phyloP scores from a whole-genome alignment of 2,113 vertebrate species.

The Panthera leo region DNA sequence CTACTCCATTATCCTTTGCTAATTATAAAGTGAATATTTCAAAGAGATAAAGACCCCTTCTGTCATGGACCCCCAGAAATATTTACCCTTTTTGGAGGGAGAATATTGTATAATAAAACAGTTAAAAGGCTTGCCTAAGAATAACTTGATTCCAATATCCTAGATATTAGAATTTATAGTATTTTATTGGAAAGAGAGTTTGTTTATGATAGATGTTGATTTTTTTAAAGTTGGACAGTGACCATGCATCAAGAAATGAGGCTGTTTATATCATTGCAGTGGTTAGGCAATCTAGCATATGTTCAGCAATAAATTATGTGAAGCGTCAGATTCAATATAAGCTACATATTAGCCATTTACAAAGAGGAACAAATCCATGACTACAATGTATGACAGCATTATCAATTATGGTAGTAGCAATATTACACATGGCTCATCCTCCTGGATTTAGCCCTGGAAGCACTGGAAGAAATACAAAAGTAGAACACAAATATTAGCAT shows the following conservation, averaged over 20 bases:
- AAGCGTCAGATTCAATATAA: constrained; percentile 63
- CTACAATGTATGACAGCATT: constrained; percentile 21
- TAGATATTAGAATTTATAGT: constrained; percentile 49
- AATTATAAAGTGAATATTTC: constrained; percentile 39
- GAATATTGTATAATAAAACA: constrained; percentile 32
- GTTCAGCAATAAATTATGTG: constrained; percentile 66
- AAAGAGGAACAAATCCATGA: constrained; percentile 51
- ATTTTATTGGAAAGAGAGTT: constrained; percentile 57
- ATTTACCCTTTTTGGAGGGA: neutral
- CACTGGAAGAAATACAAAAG: neutral
- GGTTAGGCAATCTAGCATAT: constrained; percentile 51
- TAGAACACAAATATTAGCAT: constrained; percentile 6
- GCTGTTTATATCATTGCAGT: neutral
- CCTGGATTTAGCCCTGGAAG: neutral
- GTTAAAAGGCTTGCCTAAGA: constrained; percentile 33
- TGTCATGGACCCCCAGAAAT: neutral
- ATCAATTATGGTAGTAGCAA: constrained; percentile 55
- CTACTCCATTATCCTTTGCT: constrained; percentile 2
- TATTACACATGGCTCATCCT: constrained; percentile 8
- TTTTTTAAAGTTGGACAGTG: constrained; percentile 60
- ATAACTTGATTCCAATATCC: neutral
- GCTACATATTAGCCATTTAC: constrained; percentile 61
- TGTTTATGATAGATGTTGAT: constrained; percentile 50
- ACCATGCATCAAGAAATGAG: constrained; percentile 56
- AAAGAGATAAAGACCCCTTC: neutral